Percentiles rank a stretch among this genome's conserved stretches.
Evolutionary conservation across 2,797 vertebrate genomes (phyloP).

Genomic region (Sphenopsis melanotis): DNA sequence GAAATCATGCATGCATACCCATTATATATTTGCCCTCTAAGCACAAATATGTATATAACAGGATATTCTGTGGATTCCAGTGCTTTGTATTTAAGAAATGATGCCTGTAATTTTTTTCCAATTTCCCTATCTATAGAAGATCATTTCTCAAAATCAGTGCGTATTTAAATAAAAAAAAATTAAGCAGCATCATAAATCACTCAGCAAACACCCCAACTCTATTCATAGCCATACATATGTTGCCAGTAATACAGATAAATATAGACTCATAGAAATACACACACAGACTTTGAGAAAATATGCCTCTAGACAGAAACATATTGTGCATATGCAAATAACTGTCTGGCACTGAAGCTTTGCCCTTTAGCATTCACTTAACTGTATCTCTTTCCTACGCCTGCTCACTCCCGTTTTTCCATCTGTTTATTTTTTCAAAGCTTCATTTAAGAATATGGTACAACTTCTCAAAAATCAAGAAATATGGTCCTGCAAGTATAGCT

Average conservation of each 20-base stretch:
- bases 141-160: neutral
- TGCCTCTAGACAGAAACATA: constrained; percentile 78
- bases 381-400: constrained; percentile 50
- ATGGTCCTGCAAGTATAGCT: constrained; percentile 60
- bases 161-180: constrained; percentile 42
- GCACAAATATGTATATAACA: neutral
- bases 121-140: neutral
- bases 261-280: constrained; percentile 76
- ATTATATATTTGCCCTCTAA: neutral
- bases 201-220: constrained; percentile 67
- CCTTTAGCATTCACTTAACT: constrained; percentile 75
- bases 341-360: constrained; percentile 76
- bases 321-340: constrained; percentile 79
- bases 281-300: constrained; percentile 72
- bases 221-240: constrained; percentile 77
- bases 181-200: constrained; percentile 60
- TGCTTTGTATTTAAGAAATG: neutral
- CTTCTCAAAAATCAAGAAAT: constrained; percentile 70
- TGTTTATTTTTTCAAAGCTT: constrained; percentile 71
- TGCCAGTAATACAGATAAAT: constrained; percentile 77
- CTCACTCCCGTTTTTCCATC: constrained; percentile 64
- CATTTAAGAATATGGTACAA: constrained; percentile 63
- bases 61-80: neutral
- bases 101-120: neutral
- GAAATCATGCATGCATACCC: neutral